A percentile compares a stretch with the other conserved stretches of the same genome.
These are phyloP conservation scores for Hirtodrosophila histrioides DNA, from an alignment of 2,888 invertebrate genomes.

Conservation along the genomic window DNA sequence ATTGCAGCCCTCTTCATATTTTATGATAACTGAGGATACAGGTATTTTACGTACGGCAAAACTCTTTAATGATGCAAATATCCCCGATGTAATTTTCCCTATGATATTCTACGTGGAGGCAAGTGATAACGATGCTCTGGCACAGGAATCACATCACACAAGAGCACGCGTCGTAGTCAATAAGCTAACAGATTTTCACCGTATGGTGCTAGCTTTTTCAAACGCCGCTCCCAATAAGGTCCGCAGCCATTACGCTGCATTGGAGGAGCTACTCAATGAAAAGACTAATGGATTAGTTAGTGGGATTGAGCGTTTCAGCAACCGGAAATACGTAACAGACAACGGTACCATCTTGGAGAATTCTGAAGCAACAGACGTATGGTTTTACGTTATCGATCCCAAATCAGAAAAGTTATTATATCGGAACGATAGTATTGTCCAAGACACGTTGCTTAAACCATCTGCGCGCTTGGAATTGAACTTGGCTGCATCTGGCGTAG, in stretches of 20 bases:
- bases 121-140: constrained; percentile 84
- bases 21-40: constrained; percentile 89
- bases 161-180: constrained; percentile 86
- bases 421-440: constrained; percentile 89
- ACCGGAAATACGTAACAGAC: constrained; percentile 89
- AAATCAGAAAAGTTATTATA: constrained; percentile 89
- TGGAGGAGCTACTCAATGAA: constrained; percentile 85
- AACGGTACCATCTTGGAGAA: constrained; percentile 90
- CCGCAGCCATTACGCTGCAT: constrained; percentile 85
- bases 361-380: constrained; percentile 91
- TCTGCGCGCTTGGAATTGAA: constrained; percentile 88
- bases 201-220: constrained; percentile 91
- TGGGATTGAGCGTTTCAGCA: constrained; percentile 93
- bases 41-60: constrained; percentile 91
- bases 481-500: constrained; percentile 88
- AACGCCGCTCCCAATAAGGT: constrained; percentile 90
- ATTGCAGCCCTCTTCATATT: constrained; percentile 85
- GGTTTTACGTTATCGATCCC: constrained; percentile 94
- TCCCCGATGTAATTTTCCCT: constrained; percentile 88
- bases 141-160: constrained; percentile 84
- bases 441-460: constrained; percentile 88
- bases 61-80: constrained; percentile 88
- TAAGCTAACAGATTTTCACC: constrained; percentile 90
- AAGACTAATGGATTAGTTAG: constrained; percentile 88
- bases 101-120: constrained; percentile 90